phyloP scores from a whole-genome alignment of 2,888 invertebrate species.

The Amphipoea lucens region DNA sequence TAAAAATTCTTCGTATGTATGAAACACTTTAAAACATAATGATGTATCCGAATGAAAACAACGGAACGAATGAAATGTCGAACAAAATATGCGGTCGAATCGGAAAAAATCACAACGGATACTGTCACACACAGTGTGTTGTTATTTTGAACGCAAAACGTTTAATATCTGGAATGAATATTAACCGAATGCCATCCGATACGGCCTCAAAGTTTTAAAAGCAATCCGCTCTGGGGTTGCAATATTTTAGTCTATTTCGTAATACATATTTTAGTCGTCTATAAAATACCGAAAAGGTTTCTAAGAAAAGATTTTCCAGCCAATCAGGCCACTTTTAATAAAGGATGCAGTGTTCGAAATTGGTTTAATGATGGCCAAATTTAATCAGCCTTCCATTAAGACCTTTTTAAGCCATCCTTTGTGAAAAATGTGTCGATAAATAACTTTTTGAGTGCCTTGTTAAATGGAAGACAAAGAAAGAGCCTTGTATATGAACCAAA shows the following conservation, averaged over 20 bases:
- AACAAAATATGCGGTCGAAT: conserved; percentile 55
- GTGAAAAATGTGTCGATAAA: conserved; percentile 21
- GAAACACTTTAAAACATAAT: conserved; percentile 50
- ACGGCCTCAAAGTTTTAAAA: conserved; percentile 69
- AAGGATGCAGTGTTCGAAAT: conserved; percentile 17
- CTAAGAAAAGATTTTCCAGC: not conserved
- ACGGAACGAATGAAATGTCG: conserved; percentile 49
- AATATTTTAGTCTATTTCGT: conserved; percentile 6
- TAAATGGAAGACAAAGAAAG: conserved; percentile 25
- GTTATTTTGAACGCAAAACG: conserved; percentile 70
- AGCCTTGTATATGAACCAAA: not conserved
- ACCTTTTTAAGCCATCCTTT: conserved; percentile 15
- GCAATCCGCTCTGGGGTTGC: conserved; percentile 64
- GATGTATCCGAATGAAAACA: conserved; percentile 45
- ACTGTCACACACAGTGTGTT: conserved; percentile 52
- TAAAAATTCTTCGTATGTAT: conserved; percentile 18
- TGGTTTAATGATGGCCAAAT: conserved; percentile 19
- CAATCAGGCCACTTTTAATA: conserved; percentile 6
- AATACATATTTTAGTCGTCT: not conserved
- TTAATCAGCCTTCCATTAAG: conserved; percentile 33
- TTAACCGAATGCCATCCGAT: conserved; percentile 63
- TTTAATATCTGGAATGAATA: conserved; percentile 74
- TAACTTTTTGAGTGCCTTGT: conserved; percentile 2
- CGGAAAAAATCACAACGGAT: conserved; percentile 53
- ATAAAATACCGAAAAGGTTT: not conserved